Base-by-base conservation (phyloP, 64 coral and sea anemone species). In the Platygyra sinensis region DNA sequence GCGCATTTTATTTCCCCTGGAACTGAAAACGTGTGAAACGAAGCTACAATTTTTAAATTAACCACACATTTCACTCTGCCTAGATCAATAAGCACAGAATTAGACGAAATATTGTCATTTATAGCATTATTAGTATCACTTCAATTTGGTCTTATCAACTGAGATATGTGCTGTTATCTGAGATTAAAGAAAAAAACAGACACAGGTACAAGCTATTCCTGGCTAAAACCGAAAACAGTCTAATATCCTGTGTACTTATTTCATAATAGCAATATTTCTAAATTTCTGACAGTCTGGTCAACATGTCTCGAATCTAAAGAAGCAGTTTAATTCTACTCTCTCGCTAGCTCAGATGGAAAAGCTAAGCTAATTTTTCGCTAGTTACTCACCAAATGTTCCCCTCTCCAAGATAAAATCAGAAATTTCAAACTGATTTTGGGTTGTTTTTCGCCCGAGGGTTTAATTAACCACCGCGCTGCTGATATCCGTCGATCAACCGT, bases 341-440 rank as follows among this genome's bases (percentile, higher is more conserved):
- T 39, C 7, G 20, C 39, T 42, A 18, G 20, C 19, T 7, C 7
- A 19, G 2, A 51, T 24, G 49, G 17, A 24, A 38, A 77, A 51
- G 13, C 32, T 39, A 75, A 30, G 28, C 5, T 55, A 54, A 61
- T 32, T 71, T 71, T 69, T 27, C 25, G 38, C 33, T 20, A 71
- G 13, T 51, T 10, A 85, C 81, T 85, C 27, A 85, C 81, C 81
- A 39, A 52, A 22, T 85, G 17, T 22, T 85, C 3, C 67, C 80
- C 38, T 51, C 11, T 72, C 63, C 0, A 15, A 50, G 18, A 13
- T 49, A 10, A 14, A 22, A 16, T 79, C 46, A 57, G 76, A 27
- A 9, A 54, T 10, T 79, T 25, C 9, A 16, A 55, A 55, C 2
- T 29, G 9, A 79, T 79, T 28, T 79, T 79, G 10, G 3, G 42